phyloP scores from a whole-genome alignment of 2,113 vertebrate species.

The pig (Sus scrofa) region T2T-Sscrofa CM000819.6:1628501-1629000 shows the following conservation, averaged over 20 bases:
- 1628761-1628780: background rate
- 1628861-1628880: background rate
- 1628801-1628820: background rate
- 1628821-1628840: background rate
- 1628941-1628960: background rate
- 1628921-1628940: background rate
- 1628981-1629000: background rate
- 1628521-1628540: background rate
- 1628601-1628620: background rate
- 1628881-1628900: background rate
- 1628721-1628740: background rate
- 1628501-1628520: background rate
- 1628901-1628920: background rate
- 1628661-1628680: background rate
- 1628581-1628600: background rate
- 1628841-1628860: background rate
- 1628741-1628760: background rate
- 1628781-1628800: background rate
- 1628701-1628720: background rate
- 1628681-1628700: background rate
- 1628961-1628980: background rate
- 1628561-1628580: background rate
- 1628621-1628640: slow-evolving; percentile 57
- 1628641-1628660: background rate
- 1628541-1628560: background rate